Conservation (phyloP, 2,113 vertebrate species). For the Antennarius striatus region DNA sequence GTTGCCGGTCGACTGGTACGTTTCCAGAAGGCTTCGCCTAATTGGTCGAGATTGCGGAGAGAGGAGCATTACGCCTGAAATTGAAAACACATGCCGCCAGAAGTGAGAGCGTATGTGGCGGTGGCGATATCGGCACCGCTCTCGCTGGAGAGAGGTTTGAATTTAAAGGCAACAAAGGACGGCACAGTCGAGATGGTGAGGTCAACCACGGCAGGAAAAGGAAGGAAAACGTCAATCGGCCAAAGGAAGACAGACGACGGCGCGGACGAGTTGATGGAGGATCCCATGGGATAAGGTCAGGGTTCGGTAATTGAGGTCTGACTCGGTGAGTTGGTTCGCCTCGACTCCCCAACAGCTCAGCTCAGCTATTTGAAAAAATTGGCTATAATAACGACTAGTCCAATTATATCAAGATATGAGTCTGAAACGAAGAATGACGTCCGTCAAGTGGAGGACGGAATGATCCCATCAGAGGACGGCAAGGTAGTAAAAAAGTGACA, state of each 20-base stretch:
- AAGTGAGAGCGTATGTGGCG: conserved; percentile 24
- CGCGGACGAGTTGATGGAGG: not conserved
- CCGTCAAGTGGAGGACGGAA: conserved; percentile 27
- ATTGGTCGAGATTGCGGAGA: conserved; percentile 75
- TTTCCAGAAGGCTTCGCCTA: conserved; percentile 71
- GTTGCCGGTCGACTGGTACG: conserved; percentile 45
- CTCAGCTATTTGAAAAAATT: conserved; percentile 76
- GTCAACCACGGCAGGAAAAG: conserved; percentile 7
- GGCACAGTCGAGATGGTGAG: not conserved
- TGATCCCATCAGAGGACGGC: conserved; percentile 18
- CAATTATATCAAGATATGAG: conserved; percentile 64
- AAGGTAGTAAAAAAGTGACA: conserved; percentile 46
- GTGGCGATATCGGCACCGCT: not conserved
- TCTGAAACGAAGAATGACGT: conserved; percentile 45
- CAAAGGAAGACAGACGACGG: not conserved
- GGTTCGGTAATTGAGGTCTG: conserved; percentile 35
- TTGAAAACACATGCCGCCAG: conserved; percentile 77
- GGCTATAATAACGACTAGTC: conserved; percentile 67
- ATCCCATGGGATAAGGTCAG: conserved; percentile 5
- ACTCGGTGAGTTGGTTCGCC: conserved; percentile 30
- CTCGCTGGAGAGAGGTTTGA: conserved; percentile 2
- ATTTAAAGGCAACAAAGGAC: not conserved
- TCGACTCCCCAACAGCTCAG: conserved; percentile 62
- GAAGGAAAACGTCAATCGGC: conserved; percentile 3
- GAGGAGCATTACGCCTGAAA: conserved; percentile 69